Percentiles rank a stretch among this genome's conserved stretches.
These are phyloP conservation scores for Trichonephila clavata DNA, from an alignment of 1,140 invertebrate species.

Conservation along the genomic window DNA sequence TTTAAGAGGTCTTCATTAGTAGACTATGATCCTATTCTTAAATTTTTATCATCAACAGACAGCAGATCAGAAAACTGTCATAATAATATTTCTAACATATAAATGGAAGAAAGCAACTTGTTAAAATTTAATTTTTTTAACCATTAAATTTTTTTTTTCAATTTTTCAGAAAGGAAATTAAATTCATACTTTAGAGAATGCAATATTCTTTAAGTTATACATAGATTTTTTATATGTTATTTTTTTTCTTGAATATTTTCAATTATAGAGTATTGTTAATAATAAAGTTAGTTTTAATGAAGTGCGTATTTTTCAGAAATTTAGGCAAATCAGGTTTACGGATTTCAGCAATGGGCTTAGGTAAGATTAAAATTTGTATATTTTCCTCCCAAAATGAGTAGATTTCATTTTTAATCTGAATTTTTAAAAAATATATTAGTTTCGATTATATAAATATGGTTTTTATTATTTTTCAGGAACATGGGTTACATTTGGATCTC, in stretches of 20 bases:
- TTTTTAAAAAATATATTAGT: not conserved
- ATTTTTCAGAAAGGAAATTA: too few species aligned
- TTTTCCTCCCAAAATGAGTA: conserved; percentile 10
- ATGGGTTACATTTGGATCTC: conserved; percentile 92
- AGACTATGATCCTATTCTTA: too few species aligned
- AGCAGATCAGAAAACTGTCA: too few species aligned
- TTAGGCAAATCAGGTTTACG: conserved; percentile 95
- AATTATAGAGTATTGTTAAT: not conserved
- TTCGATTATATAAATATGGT: not conserved
- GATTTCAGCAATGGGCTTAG: conserved; percentile 94
- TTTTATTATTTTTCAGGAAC: conserved; percentile 84
- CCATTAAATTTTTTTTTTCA: too few species aligned
- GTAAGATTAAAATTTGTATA: conserved; percentile 81
- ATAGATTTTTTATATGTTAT: not conserved
- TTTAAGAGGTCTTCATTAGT: too few species aligned
- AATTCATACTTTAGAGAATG: too few species aligned
- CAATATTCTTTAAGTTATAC: too few species aligned
- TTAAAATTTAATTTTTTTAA: too few species aligned
- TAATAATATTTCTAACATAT: too few species aligned
- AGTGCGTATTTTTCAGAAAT: conserved; percentile 84
- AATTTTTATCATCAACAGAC: too few species aligned
- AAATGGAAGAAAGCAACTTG: too few species aligned
- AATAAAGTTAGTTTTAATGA: not conserved
- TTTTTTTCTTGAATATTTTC: not conserved
- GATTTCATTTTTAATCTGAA: conserved; percentile 1